Conservation (phyloP, 2,113 vertebrate species). For the Scatophagus argus region DNA sequence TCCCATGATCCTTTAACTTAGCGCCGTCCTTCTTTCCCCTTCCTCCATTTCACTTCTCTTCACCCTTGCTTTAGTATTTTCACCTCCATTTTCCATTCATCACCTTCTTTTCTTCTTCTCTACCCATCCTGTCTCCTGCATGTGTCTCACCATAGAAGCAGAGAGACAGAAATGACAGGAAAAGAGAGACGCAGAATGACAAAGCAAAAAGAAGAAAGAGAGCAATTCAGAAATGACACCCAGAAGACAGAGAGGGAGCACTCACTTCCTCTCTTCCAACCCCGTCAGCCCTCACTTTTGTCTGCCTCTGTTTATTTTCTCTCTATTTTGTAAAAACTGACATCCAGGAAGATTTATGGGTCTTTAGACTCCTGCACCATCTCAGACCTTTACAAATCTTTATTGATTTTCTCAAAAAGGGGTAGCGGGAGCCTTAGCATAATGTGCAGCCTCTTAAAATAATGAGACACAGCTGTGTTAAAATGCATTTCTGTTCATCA, state of each 20-base stretch:
- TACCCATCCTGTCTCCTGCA: background rate
- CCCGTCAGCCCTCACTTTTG: constrained; percentile 44
- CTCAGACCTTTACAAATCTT: constrained; percentile 44
- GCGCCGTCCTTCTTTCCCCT: constrained; percentile 48
- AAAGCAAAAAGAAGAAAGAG: constrained; percentile 26
- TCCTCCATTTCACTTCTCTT: constrained; percentile 32
- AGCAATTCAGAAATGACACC: constrained; percentile 29
- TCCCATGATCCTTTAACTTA: constrained; percentile 53
- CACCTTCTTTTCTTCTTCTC: constrained; percentile 5
- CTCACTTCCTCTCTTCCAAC: constrained; percentile 41
- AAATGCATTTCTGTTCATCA: constrained; percentile 23
- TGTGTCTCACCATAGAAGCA: background rate
- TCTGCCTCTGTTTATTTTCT: constrained; percentile 42
- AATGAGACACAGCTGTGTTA: constrained; percentile 12
- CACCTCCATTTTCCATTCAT: constrained; percentile 12
- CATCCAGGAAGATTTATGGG: constrained; percentile 54
- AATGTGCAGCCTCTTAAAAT: constrained; percentile 18
- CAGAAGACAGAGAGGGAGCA: constrained; percentile 1
- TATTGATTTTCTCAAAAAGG: constrained; percentile 41
- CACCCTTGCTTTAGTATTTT: constrained; percentile 17
- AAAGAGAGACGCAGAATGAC: constrained; percentile 18
- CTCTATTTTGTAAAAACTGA: constrained; percentile 52
- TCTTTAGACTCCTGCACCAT: constrained; percentile 28
- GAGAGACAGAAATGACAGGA: constrained; percentile 3
- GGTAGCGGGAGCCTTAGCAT: background rate